Conservation (phyloP, 1,140 invertebrate species). For the Zaprionus inermis region DNA sequence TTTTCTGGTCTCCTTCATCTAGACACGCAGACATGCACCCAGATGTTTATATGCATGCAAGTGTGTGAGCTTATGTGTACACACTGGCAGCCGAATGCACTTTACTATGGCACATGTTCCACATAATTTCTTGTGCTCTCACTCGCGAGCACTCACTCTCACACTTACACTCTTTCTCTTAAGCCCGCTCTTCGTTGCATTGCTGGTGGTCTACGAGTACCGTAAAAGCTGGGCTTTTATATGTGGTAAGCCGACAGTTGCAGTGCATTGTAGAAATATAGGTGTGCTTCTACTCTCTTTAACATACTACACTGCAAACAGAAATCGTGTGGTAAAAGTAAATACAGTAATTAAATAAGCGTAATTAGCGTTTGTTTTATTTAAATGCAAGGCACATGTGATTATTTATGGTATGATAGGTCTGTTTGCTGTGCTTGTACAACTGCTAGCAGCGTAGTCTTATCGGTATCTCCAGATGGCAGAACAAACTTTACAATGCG, state of each 20-base stretch:
- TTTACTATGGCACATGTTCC: slow-evolving; percentile 20
- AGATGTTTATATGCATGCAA: background rate
- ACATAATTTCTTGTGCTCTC: slow-evolving; percentile 33
- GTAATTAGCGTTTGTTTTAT: background rate
- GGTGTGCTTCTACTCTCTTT: slow-evolving; percentile 6
- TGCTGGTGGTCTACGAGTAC: slow-evolving; percentile 19
- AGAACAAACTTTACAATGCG: slow-evolving; percentile 30
- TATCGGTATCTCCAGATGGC: slow-evolving; percentile 19
- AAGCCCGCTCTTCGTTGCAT: slow-evolving; percentile 18
- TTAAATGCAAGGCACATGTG: background rate
- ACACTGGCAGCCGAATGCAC: slow-evolving; percentile 20
- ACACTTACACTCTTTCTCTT: slow-evolving; percentile 13
- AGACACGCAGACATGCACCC: slow-evolving; percentile 15
- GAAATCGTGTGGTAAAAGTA: background rate
- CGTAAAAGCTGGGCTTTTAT: slow-evolving; percentile 44
- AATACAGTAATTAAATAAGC: background rate
- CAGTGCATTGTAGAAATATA: no score
- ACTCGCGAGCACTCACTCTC: slow-evolving; percentile 17
- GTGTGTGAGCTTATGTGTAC: background rate
- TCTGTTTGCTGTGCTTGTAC: background rate
- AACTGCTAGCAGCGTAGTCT: slow-evolving; percentile 21
- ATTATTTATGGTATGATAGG: background rate
- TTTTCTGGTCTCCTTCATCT: slow-evolving; percentile 23
- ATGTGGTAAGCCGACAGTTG: background rate
- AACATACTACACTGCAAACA: slow-evolving; percentile 13